These are phyloP conservation scores for Halyomorpha halys DNA, from an alignment of 1,140 invertebrate species.

Conservation along the genomic window DNA sequence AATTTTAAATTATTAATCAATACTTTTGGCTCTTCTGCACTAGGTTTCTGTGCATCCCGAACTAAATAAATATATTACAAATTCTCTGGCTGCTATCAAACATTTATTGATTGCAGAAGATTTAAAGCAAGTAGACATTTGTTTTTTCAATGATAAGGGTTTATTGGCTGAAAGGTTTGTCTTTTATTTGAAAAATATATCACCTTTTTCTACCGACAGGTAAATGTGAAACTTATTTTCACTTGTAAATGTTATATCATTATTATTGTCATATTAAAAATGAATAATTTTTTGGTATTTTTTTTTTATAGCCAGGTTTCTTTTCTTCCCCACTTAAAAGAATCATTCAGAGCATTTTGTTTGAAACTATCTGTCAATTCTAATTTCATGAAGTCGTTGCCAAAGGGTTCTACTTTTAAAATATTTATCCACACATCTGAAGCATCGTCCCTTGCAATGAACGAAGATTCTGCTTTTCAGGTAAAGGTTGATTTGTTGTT, in stretches of 20 bases:
- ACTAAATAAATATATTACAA: slow-evolving; percentile 46
- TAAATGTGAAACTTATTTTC: slow-evolving; percentile 10
- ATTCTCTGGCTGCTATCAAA: slow-evolving; percentile 40
- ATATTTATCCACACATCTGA: slow-evolving; percentile 46
- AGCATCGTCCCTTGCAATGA: slow-evolving; percentile 37
- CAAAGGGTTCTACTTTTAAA: slow-evolving; percentile 42
- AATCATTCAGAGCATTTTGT: slow-evolving; percentile 46
- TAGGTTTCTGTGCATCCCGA: slow-evolving; percentile 44
- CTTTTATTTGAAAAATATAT: slow-evolving; percentile 39
- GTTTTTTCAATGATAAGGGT: slow-evolving; percentile 36
- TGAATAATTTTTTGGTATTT: not conserved
- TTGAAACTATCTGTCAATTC: slow-evolving; percentile 42
- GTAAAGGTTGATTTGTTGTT: not conserved
- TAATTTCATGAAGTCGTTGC: slow-evolving; percentile 40
- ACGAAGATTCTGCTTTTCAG: slow-evolving; percentile 24
- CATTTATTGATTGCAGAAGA: slow-evolving; percentile 38
- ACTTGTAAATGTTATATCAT: not conserved
- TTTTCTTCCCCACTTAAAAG: slow-evolving; percentile 47
- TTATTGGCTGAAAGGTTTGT: slow-evolving; percentile 42
- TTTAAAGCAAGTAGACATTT: slow-evolving; percentile 37
- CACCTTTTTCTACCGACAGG: slow-evolving; percentile 18
- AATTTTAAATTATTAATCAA: no score
- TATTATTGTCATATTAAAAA: not conserved
- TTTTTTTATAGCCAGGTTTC: slow-evolving; percentile 36
- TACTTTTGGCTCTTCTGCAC: no score